Evolutionary conservation across 2,113 vertebrate genomes (phyloP), one percentile per base, ranked within the genome.

Genomic region (Todiramphus chloris): DNA sequence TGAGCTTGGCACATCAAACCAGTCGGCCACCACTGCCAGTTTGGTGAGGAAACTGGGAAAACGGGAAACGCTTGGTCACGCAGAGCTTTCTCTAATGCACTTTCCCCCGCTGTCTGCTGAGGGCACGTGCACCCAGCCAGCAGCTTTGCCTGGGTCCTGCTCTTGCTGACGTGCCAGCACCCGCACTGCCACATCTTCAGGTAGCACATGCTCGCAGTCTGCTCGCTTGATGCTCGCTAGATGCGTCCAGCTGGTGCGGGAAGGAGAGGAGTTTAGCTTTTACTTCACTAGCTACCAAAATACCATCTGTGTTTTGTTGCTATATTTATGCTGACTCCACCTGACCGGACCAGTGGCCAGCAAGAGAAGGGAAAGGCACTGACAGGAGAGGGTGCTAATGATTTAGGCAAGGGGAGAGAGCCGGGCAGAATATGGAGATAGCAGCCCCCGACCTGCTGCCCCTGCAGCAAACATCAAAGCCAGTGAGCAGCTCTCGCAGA

Each of bases 311-410:
- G 31, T 17, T 39, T 53, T 27, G 67, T 33, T 23, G 23, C 58
- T 74, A 0, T 5, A 13, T 81, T 62, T 13, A 11, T 18, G 43
- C 69, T 21, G 48, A 7, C 7, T 64, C 8, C 83, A 4, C 43
- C 20, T 23, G 31, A 56, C 11, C 2, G 0, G n/a, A 28, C 4
- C 15, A 28, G 41, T 39, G 64, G 59, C 68, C 68, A 28, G 35
- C 41, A 17, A 23, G 79, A 58, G 75, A 51, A 70, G 60, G 67
- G 74, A 76, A 24, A 67, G 70, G 60, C 83, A 11, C 67, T 24
- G 93, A 93, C 95, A 51, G 95, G 95, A 97, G 95, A 82, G 90
- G 96, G 93, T 96, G 93, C 95, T 95, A 19, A 81, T 0, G 83
- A 55, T 85, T 87, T 87, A 91, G 84, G 78, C 24, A 90, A 62